Evolutionary conservation across 1,140 invertebrate species (phyloP).

Genomic region (Cepaea nemoralis): DNA sequence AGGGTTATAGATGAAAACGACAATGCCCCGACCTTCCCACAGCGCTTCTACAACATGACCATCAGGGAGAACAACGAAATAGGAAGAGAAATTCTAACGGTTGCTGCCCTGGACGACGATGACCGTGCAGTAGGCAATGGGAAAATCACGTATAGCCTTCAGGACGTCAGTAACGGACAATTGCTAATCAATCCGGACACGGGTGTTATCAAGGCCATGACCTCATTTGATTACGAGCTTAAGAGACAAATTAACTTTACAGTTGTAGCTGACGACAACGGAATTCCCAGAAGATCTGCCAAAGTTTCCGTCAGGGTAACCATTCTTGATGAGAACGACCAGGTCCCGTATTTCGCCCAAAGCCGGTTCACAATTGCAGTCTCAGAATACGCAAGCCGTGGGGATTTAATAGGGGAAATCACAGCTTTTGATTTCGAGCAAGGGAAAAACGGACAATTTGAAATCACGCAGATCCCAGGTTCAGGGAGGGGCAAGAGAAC

Average conservation of each 20-base stretch:
- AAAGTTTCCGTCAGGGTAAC: conserved; percentile 42
- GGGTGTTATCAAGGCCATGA: conserved; percentile 44
- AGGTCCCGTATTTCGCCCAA: conserved; percentile 47
- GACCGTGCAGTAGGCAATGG: conserved; percentile 76
- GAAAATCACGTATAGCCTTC: conserved; percentile 49
- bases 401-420: conserved; percentile 41
- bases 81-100: conserved; percentile 73
- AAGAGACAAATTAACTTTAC: conserved; percentile 47
- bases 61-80: conserved; percentile 60
- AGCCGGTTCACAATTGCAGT: conserved; percentile 48
- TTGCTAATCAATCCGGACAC: conserved; percentile 44
- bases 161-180: conserved; percentile 30
- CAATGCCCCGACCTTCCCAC: conserved; percentile 83
- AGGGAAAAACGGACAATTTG: conserved; percentile 47
- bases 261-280: conserved; percentile 53
- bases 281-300: conserved; percentile 45
- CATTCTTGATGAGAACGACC: conserved; percentile 58
- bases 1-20: conserved; percentile 92
- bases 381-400: conserved; percentile 46
- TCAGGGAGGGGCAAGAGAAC: conserved; percentile 14
- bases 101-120: conserved; percentile 87
- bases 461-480: conserved; percentile 35
- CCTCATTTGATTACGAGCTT: conserved; percentile 53
- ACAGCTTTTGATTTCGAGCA: conserved; percentile 45
- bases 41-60: conserved; percentile 43